Evolutionary conservation across 2,797 vertebrate genomes (phyloP), one percentile per base, ranked within the genome.

Genomic region (Synanceia verrucosa): DNA sequence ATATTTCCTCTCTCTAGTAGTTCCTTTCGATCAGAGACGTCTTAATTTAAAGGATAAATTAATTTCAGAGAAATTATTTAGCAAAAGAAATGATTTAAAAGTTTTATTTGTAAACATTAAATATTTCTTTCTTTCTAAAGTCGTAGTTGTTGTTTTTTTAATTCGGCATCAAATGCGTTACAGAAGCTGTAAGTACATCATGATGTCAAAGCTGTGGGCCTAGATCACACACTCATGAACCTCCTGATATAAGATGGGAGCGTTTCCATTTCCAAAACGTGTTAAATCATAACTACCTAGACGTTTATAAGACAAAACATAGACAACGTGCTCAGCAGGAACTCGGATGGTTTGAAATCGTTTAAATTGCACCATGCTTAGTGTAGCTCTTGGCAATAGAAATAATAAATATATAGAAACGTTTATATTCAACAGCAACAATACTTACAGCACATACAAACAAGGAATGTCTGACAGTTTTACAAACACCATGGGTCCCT

Each of bases 381-480:
- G 94, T 96, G 95, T 96, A 95, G 95, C 94, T 94, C 95, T 94
- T 95, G 95, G 96, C 96, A 95, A 97, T 95, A 96, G 95, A 92
- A 97, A 97, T 97, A 95, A 98, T 96, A 97, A 95, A 98, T 97
- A 98, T 97, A 97, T 97, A 98, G 96, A 99, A 99, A 99, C 95
- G 94, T 98, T 96, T 96, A 96, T 96, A 96, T 98, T 97, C 95
- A 97, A 98, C 97, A 98, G 96, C 97, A 98, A 99, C 96, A 93
- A 93, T 98, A 99, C 97, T 95, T 97, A 99, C 97, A 97, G 97
- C 97, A 99, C 97, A 96, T 98, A 99, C 97, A 98, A 98, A 99
- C 96, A 95, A 97, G 96, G 96, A 96, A 96, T 97, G 97, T 96
- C 91, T 96, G 96, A 97, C 94, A 96, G 95, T 94, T 97, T 95